Percentiles rank a stretch among this genome's conserved stretches.
Evolutionary conservation across 2,113 vertebrate genomes (phyloP).

Genomic region (Aix galericulata): DNA sequence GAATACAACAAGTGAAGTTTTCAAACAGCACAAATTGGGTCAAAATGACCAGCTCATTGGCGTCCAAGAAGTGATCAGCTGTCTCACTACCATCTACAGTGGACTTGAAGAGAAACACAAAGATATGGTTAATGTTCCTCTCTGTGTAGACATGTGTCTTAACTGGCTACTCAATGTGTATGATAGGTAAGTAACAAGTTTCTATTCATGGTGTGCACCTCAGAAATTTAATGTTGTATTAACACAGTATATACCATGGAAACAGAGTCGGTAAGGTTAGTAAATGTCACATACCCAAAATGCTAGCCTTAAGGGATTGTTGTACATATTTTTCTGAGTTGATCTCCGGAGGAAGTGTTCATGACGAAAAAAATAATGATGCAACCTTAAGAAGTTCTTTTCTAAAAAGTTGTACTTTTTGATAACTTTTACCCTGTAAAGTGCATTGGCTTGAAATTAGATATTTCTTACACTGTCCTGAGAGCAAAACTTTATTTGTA

Average conservation of each 20-base stretch:
- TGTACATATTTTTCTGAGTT: not conserved
- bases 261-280: not conserved
- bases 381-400: not conserved
- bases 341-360: not conserved
- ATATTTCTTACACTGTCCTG: not conserved
- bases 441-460: not conserved
- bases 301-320: not conserved
- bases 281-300: not conserved
- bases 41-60: slow-evolving; percentile 89
- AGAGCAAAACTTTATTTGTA: not conserved
- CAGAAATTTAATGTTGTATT: not conserved
- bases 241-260: not conserved
- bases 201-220: not conserved
- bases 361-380: not conserved
- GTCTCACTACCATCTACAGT: slow-evolving; percentile 91
- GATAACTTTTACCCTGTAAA: not conserved
- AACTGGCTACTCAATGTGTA: slow-evolving; percentile 99
- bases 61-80: slow-evolving; percentile 93
- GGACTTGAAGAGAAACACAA: slow-evolving; percentile 94
- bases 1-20: slow-evolving; percentile 89
- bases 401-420: not conserved
- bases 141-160: slow-evolving; percentile 97
- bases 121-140: slow-evolving; percentile 94
- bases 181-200: slow-evolving; percentile 86
- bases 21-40: slow-evolving; percentile 90